Base-by-base conservation (phyloP, 2,113 vertebrate species). In the Zingel zingel region DNA sequence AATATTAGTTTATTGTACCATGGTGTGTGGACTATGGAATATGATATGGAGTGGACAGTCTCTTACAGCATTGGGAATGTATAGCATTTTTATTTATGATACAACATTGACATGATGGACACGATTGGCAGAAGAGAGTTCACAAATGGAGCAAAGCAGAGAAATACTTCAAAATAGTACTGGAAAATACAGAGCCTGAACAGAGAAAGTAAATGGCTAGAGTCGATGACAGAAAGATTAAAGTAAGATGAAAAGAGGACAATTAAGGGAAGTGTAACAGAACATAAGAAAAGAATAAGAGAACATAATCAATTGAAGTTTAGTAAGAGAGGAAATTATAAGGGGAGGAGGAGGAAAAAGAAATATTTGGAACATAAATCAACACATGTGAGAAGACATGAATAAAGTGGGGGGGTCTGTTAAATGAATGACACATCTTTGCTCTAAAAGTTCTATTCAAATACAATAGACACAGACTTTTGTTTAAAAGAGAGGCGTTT, bases 381-480 rank as follows among this genome's bases (percentile, higher is more conserved):
- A 27, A 27, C 27, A 58, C 7, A 43, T 13, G 13, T 43, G 6
- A 39, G 18, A 62, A 39, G 18, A 6, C 33, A 63, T 39, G 19
- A 61, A 33, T 10, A 19, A 61, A 61, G 27, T 19, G 23, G 23
- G 23, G 2, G 23, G n/a, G 27, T 36, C 7, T 65, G 63, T 23
- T 64, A 43, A 64, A 64, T 6, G 61, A 36, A 39, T 21, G 19
- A 39, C 7, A 43, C 57, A 33, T 1, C 18, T n/a, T 30, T 71
- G 39, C 21, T 74, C 36, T 63, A 14, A 69, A 65, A 45, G 16
- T 25, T 62, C 68, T 62, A 21, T 23, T 62, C 53, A 33, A 23
- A 8, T 30, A 56, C 15, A 72, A 43, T n/a, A 23, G 23, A 71
- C 4, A 71, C 4, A 25, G 7, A 16, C 27, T 27, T 18, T 16